Conservation (phyloP, 2,888 invertebrate species). For the Shargacucullia verbasci region DNA sequence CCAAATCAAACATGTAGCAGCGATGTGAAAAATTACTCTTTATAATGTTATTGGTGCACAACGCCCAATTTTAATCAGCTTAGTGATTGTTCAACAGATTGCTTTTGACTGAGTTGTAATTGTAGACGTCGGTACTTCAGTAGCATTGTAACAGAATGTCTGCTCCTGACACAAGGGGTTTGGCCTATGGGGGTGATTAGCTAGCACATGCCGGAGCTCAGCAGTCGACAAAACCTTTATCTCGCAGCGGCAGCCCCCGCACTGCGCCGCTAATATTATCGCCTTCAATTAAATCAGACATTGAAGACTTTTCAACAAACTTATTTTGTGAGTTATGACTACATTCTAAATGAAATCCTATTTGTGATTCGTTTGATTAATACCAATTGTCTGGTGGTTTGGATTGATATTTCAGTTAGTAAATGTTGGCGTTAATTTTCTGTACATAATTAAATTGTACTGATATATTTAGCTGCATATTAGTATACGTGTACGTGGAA, state of each 20-base stretch:
- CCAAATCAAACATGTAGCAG: no score
- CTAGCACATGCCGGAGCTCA: conserved; percentile 65
- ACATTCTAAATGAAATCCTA: conserved; percentile 58
- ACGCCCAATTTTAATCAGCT: not conserved
- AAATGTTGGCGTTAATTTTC: conserved; percentile 10
- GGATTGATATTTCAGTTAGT: conserved; percentile 1
- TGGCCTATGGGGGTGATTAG: conserved; percentile 65
- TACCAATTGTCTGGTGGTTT: conserved; percentile 12
- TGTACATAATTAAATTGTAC: not conserved
- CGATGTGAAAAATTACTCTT: not conserved
- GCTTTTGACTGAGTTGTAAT: conserved; percentile 39
- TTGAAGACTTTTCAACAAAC: conserved; percentile 69
- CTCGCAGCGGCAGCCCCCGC: conserved; percentile 65
- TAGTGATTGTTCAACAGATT: conserved; percentile 34
- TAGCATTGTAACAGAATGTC: conserved; percentile 59
- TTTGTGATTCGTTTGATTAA: conserved; percentile 45
- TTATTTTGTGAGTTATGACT: conserved; percentile 62
- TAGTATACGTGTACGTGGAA: no score
- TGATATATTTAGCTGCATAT: no score
- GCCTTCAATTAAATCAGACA: conserved; percentile 74
- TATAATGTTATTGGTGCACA: not conserved
- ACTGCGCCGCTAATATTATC: conserved; percentile 68
- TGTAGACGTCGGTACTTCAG: conserved; percentile 27
- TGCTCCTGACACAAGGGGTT: conserved; percentile 63
- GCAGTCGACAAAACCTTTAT: conserved; percentile 76